Conservation (phyloP, 64 coral and sea anemone species). For the Montipora capricornis region DNA sequence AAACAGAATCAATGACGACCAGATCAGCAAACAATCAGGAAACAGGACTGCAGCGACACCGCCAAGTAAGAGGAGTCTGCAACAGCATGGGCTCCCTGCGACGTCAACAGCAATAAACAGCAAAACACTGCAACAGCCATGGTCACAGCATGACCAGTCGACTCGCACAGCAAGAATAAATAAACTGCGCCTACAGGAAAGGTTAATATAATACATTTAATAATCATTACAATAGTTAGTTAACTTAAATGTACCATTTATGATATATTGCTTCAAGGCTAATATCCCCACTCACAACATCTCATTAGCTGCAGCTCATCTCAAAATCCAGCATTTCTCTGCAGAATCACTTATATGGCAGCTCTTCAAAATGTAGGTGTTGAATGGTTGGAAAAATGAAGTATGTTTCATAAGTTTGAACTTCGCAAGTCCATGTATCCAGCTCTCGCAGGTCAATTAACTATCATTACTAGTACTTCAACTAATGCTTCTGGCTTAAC, state of each 20-base stretch:
- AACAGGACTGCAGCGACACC: conserved; percentile 42
- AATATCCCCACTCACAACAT: not conserved
- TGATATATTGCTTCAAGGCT: not conserved
- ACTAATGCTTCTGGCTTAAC: no score
- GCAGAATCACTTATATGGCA: not conserved
- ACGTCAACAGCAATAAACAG: conserved; percentile 38
- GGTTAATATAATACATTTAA: conserved; percentile 72
- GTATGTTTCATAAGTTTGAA: no score
- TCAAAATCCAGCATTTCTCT: not conserved
- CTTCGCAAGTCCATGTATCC: not conserved
- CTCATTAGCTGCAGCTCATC: not conserved
- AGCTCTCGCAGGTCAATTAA: not conserved
- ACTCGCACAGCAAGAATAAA: conserved; percentile 60
- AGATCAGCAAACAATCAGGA: conserved; percentile 50
- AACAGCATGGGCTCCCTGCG: conserved; percentile 55
- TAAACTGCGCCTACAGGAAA: conserved; percentile 82
- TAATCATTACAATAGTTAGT: not conserved
- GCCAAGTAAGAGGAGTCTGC: conserved; percentile 55
- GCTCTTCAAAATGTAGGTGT: not conserved
- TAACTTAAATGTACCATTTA: not conserved
- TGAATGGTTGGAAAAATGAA: not conserved
- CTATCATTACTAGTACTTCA: not conserved
- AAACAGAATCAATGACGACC: conserved; percentile 20
- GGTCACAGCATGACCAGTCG: conserved; percentile 54
- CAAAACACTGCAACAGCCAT: conserved; percentile 31